These are phyloP conservation scores for Chloroceryle aenea DNA, from an alignment of 2,113 vertebrate species.

Conservation along the genomic window DNA sequence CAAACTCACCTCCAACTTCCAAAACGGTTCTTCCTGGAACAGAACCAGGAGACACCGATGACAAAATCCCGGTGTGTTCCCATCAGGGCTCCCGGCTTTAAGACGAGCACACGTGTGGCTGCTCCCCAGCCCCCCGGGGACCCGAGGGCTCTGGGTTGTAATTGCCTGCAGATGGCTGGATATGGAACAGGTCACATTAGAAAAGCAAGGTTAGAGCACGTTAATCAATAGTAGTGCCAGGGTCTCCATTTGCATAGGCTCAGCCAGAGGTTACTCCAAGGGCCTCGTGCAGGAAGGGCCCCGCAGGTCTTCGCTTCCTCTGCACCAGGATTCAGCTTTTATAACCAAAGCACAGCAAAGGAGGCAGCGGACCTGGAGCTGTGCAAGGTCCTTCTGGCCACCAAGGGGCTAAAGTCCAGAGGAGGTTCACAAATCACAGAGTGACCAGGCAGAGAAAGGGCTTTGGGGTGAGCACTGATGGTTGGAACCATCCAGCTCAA, in stretches of 20 bases:
- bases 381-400: not conserved
- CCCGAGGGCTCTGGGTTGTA: accelerated
- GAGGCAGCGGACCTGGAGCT: not conserved
- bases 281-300: not conserved
- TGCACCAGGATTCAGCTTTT: not conserved
- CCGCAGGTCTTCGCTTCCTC: not conserved
- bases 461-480: accelerated
- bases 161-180: not conserved
- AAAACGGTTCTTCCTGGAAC: not conserved
- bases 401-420: not conserved
- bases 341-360: not conserved
- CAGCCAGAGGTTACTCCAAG: not conserved
- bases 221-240: not conserved
- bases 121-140: not conserved
- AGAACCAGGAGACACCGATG: not conserved
- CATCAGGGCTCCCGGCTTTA: not conserved
- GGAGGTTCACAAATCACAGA: accelerated
- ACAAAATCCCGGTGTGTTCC: accelerated
- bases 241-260: no score
- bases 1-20: not conserved
- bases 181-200: accelerated
- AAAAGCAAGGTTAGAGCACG: accelerated
- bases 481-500: not conserved
- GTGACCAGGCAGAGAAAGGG: not conserved
- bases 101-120: not conserved